Evolutionary conservation across 2,888 invertebrate species (phyloP), one percentile per base, ranked within the genome.

Genomic region (Odontothrips loti): DNA sequence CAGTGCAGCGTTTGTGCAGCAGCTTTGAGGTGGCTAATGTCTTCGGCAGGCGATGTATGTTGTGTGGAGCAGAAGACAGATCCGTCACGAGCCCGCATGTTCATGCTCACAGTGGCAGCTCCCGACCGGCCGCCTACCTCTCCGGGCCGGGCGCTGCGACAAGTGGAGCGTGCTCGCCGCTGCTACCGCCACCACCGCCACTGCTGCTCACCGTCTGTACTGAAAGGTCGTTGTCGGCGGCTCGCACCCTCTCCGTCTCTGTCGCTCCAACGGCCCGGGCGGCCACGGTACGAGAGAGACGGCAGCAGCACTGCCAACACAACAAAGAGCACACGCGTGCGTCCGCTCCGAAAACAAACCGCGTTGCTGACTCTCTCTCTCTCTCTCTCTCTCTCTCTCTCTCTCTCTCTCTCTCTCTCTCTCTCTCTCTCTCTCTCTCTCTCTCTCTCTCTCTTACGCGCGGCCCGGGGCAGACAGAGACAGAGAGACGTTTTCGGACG

Each of bases 211-310:
- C 34, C 34, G 34, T 4, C 58, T 17, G 68, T 75, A 75, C 68
- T 75, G 68, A 75, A 75, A 75, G 68, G 68, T 75, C 68, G 68
- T 27, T 75, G 68, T 75, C 68, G 68, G 68, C 68, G 12, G 27
- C 68, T 75, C 68, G 58, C 58, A 11, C 68, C 34, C 34, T 43
- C 34, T 43, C 34, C 34, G 34, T 43, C 34, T 43, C 34, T 43
- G 34, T 43, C 34, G 34, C 34, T 4, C 34, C 34, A 43, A 43
- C 34, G 34, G 34, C 34, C 34, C 12, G 6, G 15, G 51, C 10
- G 51, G 51, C 51, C 15, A 2, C 6, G 34, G 34, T 43, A 6
- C 34, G 34, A 43, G 3, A 43, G 34, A 43, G 34, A 43, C 34
- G 6, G 51, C 51, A 20, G 51, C 51, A 51, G 34, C 34, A 6